phyloP scores from a whole-genome alignment of 2,113 vertebrate genomes.

The Pteropus alecto region DNA sequence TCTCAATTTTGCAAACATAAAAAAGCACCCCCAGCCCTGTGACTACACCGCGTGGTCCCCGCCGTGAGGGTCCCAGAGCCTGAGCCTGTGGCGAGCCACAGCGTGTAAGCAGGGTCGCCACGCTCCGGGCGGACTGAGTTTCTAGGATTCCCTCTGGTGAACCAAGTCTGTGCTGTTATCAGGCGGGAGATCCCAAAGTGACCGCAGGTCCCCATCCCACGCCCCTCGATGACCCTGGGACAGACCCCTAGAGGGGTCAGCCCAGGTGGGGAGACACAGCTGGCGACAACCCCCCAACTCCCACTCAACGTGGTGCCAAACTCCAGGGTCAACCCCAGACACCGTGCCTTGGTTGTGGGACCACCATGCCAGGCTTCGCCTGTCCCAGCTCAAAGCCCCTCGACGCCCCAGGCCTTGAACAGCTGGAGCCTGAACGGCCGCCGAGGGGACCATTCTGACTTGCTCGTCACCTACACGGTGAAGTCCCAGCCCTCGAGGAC shows the following conservation, averaged over 20 bases:
- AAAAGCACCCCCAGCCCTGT: fast-evolving
- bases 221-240: fast-evolving
- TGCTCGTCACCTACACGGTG: fast-evolving
- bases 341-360: fast-evolving
- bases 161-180: neutral
- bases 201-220: neutral
- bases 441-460: fast-evolving
- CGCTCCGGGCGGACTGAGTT: fast-evolving
- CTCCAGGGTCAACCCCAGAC: neutral
- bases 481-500: neutral
- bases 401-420: fast-evolving
- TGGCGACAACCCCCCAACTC: neutral
- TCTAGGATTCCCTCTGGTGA: neutral
- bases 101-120: fast-evolving
- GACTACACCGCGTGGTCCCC: fast-evolving
- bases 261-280: neutral
- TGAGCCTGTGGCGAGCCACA: fast-evolving
- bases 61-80: fast-evolving
- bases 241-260: neutral
- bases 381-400: too few species aligned
- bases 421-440: fast-evolving
- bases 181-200: neutral
- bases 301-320: neutral
- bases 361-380: neutral
- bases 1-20: neutral